Percentiles rank a stretch among this genome's conserved stretches.
phyloP scores from a whole-genome alignment of 1,140 invertebrate genomes.

The Drosophila repletoides region DNA sequence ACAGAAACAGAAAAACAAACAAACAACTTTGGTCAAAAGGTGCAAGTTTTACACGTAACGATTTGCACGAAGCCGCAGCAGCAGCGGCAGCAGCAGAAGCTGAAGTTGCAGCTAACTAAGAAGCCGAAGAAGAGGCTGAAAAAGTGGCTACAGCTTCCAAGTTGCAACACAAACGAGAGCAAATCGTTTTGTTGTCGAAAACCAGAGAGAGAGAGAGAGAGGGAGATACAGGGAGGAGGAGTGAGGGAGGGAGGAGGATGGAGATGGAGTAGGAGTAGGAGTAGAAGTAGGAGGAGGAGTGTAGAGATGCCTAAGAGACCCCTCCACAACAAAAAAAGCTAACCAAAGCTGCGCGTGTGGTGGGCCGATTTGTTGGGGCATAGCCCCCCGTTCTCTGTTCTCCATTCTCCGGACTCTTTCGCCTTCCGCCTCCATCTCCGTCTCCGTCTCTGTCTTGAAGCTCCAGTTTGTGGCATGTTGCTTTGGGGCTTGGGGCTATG shows the following conservation, averaged over 20 bases:
- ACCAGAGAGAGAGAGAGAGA: conserved; percentile 1
- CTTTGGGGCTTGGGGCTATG: conserved; percentile 57
- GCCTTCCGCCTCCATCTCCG: conserved; percentile 27
- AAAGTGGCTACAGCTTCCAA: conserved; percentile 17
- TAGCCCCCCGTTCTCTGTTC: conserved; percentile 55
- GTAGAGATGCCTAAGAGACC: too few species aligned
- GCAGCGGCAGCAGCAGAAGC: background rate
- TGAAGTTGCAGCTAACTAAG: background rate
- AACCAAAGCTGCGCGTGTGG: conserved; percentile 51
- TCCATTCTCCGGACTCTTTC: too few species aligned
- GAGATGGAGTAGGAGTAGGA: too few species aligned
- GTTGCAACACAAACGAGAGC: conserved; percentile 74
- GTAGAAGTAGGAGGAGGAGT: too few species aligned
- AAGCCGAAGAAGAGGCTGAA: background rate
- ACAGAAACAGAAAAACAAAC: conserved; percentile 33
- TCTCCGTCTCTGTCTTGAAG: background rate
- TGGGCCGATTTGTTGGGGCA: conserved; percentile 59
- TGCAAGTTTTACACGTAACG: conserved; percentile 80
- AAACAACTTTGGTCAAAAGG: conserved; percentile 79
- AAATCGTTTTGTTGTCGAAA: conserved; percentile 78
- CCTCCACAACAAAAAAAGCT: too few species aligned
- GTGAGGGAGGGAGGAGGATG: background rate
- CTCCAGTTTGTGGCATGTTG: background rate
- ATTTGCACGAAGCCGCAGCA: conserved; percentile 62
- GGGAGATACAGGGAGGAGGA: background rate